A percentile compares a stretch with the other conserved stretches of the same genome.
Evolutionary conservation across 2,888 invertebrate species (phyloP).

Genomic region (Torymus texanus): DNA sequence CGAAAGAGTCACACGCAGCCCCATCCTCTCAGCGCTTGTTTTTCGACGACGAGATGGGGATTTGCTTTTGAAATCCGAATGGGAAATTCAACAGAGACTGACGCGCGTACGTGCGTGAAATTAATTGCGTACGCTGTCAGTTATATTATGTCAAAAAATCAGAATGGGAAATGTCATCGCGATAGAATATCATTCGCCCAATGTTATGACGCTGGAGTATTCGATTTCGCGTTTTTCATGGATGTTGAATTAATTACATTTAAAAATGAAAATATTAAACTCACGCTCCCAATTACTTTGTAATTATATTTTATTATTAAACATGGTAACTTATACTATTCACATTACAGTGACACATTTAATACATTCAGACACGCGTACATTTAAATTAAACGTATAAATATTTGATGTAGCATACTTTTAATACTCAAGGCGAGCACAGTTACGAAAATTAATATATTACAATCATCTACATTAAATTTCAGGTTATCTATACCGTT

Average conservation of each 20-base stretch:
- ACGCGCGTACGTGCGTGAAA: no score
- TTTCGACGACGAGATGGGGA: no score
- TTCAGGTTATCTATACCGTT: not conserved
- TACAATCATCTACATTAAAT: constrained; percentile 22
- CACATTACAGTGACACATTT: constrained; percentile 27
- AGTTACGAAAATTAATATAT: constrained; percentile 15
- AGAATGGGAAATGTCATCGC: no score
- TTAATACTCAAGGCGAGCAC: constrained; percentile 19
- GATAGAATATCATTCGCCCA: no score
- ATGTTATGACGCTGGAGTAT: no score
- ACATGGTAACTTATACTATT: constrained; percentile 40
- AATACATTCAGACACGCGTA: constrained; percentile 18
- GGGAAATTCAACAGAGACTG: no score
- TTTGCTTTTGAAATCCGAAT: no score
- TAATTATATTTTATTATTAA: constrained; percentile 24
- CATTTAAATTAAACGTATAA: constrained; percentile 31
- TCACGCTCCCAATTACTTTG: not conserved
- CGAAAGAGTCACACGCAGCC: no score
- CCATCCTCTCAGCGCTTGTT: no score
- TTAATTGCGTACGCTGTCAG: no score
- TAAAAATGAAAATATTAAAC: not conserved
- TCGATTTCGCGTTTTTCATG: no score
- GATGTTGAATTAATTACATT: not conserved
- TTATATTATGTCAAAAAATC: no score
- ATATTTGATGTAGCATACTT: constrained; percentile 16